Conservation (phyloP, 1,140 invertebrate species). For the Centruroides vittatus region DNA sequence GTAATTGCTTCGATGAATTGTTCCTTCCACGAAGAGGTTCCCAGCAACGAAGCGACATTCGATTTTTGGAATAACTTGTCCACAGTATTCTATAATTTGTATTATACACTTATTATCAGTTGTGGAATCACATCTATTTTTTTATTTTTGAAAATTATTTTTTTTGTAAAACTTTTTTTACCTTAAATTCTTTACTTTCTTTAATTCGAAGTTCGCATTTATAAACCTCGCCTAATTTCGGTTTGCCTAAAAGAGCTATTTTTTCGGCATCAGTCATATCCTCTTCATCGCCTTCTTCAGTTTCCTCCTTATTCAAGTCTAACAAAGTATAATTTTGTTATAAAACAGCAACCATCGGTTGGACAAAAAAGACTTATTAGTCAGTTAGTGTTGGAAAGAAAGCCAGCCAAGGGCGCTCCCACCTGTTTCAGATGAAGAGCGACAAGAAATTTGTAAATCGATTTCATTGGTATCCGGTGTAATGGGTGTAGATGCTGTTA, state of each 20-base stretch:
- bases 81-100: slow-evolving; percentile 66
- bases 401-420: no score
- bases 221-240: slow-evolving; percentile 67
- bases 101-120: no score
- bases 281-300: neutral
- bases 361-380: no score
- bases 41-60: slow-evolving; percentile 82
- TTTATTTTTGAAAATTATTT: no score
- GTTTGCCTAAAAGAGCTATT: slow-evolving; percentile 77
- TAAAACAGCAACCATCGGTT: no score
- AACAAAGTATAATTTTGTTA: no score
- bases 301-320: neutral
- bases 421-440: no score
- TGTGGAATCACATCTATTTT: no score
- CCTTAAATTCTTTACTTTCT: slow-evolving; percentile 97
- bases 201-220: slow-evolving; percentile 76
- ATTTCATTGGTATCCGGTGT: no score
- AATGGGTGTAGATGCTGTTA: no score
- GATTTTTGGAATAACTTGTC: slow-evolving; percentile 93
- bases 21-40: slow-evolving; percentile 95
- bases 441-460: no score
- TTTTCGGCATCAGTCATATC: slow-evolving; percentile 55
- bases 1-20: slow-evolving; percentile 93
- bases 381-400: no score
- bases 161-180: slow-evolving; percentile 24